Percentiles rank a stretch among this genome's conserved stretches.
Evolutionary conservation across 2,888 invertebrate species (phyloP).

Genomic region (Anthoptus insignis): DNA sequence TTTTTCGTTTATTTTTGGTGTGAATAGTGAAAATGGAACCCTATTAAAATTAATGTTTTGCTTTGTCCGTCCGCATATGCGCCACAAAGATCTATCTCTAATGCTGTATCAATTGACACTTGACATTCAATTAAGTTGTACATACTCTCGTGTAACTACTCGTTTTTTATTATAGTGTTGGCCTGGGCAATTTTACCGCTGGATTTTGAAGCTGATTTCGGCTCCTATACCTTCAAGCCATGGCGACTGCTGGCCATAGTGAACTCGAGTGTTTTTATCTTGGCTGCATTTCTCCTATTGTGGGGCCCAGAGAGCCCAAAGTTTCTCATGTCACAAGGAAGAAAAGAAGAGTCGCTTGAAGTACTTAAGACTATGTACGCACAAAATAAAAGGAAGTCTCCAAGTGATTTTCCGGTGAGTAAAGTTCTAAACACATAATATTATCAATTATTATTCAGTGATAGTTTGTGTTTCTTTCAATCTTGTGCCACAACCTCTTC

Average conservation of each 20-base stretch:
- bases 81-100: too few relatives aligned
- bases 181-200: conserved; percentile 90
- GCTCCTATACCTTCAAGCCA: conserved; percentile 87
- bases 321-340: conserved; percentile 89
- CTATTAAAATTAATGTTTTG: too few relatives aligned
- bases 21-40: too few relatives aligned
- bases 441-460: too few relatives aligned
- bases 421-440: too few relatives aligned
- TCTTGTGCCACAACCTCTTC: too few relatives aligned
- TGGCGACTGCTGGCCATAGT: conserved; percentile 91
- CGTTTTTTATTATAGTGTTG: conserved; percentile 76
- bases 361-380: conserved; percentile 88
- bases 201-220: conserved; percentile 72
- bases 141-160: too few relatives aligned
- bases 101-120: too few relatives aligned
- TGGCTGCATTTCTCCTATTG: conserved; percentile 84
- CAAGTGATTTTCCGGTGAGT: conserved; percentile 82
- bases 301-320: conserved; percentile 93
- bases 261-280: conserved; percentile 87
- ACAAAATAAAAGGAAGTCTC: conserved; percentile 68
- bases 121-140: too few relatives aligned
- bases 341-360: conserved; percentile 87
- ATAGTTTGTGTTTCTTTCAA: too few relatives aligned
- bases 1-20: too few relatives aligned
- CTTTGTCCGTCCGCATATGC: too few relatives aligned